Evolutionary conservation across 2,113 vertebrate species (phyloP), one percentile per base, ranked within the genome.

Genomic region (Grantiella picta): DNA sequence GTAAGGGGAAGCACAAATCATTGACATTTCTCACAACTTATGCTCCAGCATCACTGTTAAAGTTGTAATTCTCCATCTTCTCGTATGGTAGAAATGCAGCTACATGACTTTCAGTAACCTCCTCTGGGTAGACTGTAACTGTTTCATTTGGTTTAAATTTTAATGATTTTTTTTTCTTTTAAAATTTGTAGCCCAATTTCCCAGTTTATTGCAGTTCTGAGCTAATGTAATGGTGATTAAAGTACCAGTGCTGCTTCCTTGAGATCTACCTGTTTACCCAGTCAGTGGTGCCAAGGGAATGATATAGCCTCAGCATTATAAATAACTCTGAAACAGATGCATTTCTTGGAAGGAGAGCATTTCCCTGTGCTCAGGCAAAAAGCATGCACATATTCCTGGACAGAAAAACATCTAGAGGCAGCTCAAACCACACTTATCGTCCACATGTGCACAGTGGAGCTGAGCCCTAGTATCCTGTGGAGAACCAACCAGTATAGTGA

Each of bases 251-350:
- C 38, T 71, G 33, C 35, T 80, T 95, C 47, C 72, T 83, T 90
- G 89, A 89, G 47, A 86, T 71, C 76, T 94, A 90, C 95, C 89
- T 94, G 83, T 78, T 95, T 94, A 90, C 35, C 13, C 52, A 86
- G 80, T 28, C 72, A 56, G 60, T 64, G 17, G 44, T 84, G 47
- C 80, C 82, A 86, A 81, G 89, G 72, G 89, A 95, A 64, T 56
- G 38, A 70, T 70, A 73, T 10, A 73, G 54, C 47, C 54, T 86
- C 49, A 83, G 42, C 33, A 73, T 57, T 75, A 70, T 44, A 90
- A 94, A 81, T 81, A 94, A 45, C 35, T 71, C 54, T 49, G 47
- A 66, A 94, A 77, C 86, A 83, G 76, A 59, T 73, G 59, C 60
- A 44, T 53, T 93, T 89, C 90, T 90, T 94, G 88, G 91, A 96